A percentile compares a stretch with the other conserved stretches of the same genome.
phyloP scores from a whole-genome alignment of 2,888 invertebrate species.

The Drosophila macrothrix region DNA sequence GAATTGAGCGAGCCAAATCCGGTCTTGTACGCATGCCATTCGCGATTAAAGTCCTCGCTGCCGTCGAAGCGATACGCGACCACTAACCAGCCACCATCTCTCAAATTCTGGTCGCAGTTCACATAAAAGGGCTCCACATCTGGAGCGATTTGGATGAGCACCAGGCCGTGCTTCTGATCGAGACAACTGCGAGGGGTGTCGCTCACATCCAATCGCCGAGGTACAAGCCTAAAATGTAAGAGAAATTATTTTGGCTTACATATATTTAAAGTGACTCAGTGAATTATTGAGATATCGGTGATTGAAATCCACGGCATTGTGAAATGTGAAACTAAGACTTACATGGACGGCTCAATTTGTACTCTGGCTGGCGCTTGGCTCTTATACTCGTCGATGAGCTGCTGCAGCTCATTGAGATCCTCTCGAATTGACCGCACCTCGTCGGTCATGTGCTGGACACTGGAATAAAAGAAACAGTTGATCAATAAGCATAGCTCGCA shows the following conservation, averaged over 20 bases:
- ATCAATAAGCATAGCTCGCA: neutral
- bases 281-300: neutral
- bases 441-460: conserved; percentile 48
- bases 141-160: conserved; percentile 42
- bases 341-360: conserved; percentile 34
- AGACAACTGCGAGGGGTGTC: conserved; percentile 50
- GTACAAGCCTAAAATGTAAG: neutral
- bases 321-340: conserved; percentile 16
- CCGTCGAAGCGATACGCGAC: conserved; percentile 65
- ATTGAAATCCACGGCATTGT: neutral
- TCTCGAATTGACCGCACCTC: conserved; percentile 38
- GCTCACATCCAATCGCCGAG: neutral
- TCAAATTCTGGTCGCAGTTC: conserved; percentile 56
- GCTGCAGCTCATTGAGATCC: conserved; percentile 57
- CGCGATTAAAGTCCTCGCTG: conserved; percentile 50
- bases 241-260: neutral
- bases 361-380: conserved; percentile 8
- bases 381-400: conserved; percentile 53
- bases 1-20: conserved; percentile 59
- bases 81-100: conserved; percentile 66
- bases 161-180: conserved; percentile 58
- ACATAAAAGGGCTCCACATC: conserved; percentile 60
- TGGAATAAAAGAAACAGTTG: neutral
- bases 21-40: conserved; percentile 60
- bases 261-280: neutral